These are phyloP conservation scores for Rhizoglyphus robini DNA, from an alignment of 1,140 invertebrate genomes.

Conservation along the genomic window DNA sequence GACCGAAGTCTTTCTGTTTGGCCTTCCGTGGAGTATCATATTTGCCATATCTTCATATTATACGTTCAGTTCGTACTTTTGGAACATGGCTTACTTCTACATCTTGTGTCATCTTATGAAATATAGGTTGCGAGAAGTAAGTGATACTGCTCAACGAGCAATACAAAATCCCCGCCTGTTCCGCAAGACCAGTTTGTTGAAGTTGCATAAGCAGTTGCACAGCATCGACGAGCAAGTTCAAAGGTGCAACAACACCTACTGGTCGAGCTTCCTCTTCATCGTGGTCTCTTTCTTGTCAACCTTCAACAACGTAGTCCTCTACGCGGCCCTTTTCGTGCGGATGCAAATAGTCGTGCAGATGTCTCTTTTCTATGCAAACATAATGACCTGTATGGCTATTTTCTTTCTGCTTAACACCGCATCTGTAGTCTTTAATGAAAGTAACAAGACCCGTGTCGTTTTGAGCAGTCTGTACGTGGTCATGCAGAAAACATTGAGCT, in stretches of 20 bases:
- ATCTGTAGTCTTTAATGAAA: neutral
- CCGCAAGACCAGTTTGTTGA: neutral
- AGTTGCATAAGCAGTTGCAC: neutral
- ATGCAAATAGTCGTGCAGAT: neutral
- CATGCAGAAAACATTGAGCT: neutral
- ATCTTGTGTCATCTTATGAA: neutral
- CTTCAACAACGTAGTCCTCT: neutral
- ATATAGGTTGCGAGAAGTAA: neutral
- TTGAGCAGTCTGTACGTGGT: neutral
- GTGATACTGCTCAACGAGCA: neutral
- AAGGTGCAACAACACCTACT: neutral
- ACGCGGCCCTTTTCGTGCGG: neutral
- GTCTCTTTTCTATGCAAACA: neutral
- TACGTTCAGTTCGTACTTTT: conserved; percentile 9
- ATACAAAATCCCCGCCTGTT: neutral
- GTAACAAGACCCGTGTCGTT: neutral
- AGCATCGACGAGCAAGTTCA: neutral
- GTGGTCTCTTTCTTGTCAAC: neutral
- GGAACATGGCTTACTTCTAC: conserved; percentile 5
- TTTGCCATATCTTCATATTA: conserved; percentile 7
- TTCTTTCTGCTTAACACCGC: neutral
- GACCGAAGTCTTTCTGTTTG: neutral
- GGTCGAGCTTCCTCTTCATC: neutral
- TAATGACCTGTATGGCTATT: neutral
- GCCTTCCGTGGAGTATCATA: neutral